Evolutionary conservation across 2,888 invertebrate genomes (phyloP).

Genomic region (Ferdinandea cuprea): DNA sequence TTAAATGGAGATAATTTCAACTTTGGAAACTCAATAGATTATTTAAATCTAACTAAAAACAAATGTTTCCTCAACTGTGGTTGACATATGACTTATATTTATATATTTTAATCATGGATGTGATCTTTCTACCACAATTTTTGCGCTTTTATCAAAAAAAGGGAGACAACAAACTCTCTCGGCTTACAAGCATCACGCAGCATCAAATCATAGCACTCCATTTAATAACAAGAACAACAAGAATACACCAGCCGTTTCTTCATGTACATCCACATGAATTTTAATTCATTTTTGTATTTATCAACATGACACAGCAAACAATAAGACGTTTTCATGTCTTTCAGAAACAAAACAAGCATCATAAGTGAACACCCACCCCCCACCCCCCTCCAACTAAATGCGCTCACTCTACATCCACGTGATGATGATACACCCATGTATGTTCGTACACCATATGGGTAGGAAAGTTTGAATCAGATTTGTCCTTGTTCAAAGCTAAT

Average conservation of each 20-base stretch:
- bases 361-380: slow-evolving; percentile 31
- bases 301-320: slow-evolving; percentile 55
- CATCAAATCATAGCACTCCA: background rate
- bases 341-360: slow-evolving; percentile 23
- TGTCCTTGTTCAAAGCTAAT: slow-evolving; percentile 62
- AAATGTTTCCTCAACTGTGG: too few species aligned
- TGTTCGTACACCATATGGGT: slow-evolving; percentile 27
- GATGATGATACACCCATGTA: background rate
- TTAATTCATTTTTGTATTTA: slow-evolving; percentile 57
- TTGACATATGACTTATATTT: too few species aligned
- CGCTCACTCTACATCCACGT: too few species aligned
- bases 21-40: too few species aligned
- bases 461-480: slow-evolving; percentile 53
- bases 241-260: background rate
- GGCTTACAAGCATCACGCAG: too few species aligned
- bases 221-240: slow-evolving; percentile 10
- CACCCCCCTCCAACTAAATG: too few species aligned
- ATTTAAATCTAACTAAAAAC: too few species aligned
- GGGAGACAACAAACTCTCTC: too few species aligned
- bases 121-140: too few species aligned
- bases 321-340: slow-evolving; percentile 48
- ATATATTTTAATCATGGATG: too few species aligned
- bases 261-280: slow-evolving; percentile 29
- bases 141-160: too few species aligned
- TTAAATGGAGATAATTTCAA: too few species aligned